These are phyloP conservation scores for Capra hircus DNA, from an alignment of 2,113 vertebrate genomes.

Conservation along the genomic window DNA sequence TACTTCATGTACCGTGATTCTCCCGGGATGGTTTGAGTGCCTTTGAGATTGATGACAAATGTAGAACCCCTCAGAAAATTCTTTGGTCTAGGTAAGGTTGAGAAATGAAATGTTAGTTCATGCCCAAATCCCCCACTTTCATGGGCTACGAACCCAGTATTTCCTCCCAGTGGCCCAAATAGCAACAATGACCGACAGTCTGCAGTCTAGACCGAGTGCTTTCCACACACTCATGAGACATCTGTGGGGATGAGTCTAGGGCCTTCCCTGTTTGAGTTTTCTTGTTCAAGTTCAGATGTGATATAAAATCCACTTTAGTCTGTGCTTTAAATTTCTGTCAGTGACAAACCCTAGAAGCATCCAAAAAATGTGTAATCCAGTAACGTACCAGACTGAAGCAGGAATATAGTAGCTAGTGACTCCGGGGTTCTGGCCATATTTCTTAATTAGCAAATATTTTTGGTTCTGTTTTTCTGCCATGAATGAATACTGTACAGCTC, in stretches of 20 bases:
- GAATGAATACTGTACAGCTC: not conserved
- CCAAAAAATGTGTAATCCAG: not conserved
- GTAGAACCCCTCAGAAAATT: not conserved
- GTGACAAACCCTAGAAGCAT: not conserved
- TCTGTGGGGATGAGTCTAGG: not conserved
- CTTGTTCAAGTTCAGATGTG: not conserved
- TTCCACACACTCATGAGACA: not conserved
- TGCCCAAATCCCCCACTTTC: not conserved
- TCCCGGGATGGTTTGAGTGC: not conserved
- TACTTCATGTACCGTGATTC: not conserved
- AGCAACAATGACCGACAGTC: not conserved
- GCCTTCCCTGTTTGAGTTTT: not conserved
- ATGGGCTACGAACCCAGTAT: not conserved
- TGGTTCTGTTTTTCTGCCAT: not conserved
- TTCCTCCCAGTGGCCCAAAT: not conserved
- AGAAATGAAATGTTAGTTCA: not conserved
- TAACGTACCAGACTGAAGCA: not conserved
- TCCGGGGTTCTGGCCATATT: not conserved
- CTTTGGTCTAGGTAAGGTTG: not conserved
- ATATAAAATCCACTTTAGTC: not conserved
- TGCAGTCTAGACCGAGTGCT: not conserved
- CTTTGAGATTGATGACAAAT: not conserved
- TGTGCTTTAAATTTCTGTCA: not conserved
- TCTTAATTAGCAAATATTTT: not conserved
- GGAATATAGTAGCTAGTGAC: not conserved